Conservation (phyloP, 1,140 invertebrate species). For the Himalopsyche phryganea region DNA sequence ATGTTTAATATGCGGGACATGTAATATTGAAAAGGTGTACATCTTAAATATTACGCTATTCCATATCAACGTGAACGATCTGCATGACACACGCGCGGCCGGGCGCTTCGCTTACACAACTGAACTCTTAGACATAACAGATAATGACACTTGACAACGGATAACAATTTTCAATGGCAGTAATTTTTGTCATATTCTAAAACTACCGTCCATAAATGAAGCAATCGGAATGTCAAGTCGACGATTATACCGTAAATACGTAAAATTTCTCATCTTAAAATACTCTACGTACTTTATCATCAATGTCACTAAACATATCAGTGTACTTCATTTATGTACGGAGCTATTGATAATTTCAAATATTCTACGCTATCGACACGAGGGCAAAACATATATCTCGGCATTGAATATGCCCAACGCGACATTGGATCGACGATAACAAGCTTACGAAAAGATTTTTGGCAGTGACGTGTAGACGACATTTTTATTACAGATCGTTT, state of each 20-base stretch:
- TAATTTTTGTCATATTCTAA: conserved; percentile 10
- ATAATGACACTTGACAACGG: neutral
- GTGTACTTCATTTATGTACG: conserved; percentile 12
- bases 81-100: conserved; percentile 21
- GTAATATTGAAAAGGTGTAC: conserved; percentile 24
- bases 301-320: neutral
- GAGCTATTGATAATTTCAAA: conserved; percentile 5
- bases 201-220: conserved; percentile 4
- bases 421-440: conserved; percentile 12
- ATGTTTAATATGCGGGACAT: conserved; percentile 11
- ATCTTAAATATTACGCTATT: conserved; percentile 20
- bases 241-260: no score
- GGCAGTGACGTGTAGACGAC: conserved; percentile 33
- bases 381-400: no score
- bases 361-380: no score
- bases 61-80: conserved; percentile 16
- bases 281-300: neutral
- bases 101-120: neutral
- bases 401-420: no score
- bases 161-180: conserved; percentile 18
- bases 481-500: conserved; percentile 22
- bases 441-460: conserved; percentile 33
- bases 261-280: no score
- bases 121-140: neutral
- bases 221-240: neutral